These are phyloP conservation scores for Halocynthia roretzi DNA, from an alignment of 23 tunicate genomes.

Conservation along the genomic window DNA sequence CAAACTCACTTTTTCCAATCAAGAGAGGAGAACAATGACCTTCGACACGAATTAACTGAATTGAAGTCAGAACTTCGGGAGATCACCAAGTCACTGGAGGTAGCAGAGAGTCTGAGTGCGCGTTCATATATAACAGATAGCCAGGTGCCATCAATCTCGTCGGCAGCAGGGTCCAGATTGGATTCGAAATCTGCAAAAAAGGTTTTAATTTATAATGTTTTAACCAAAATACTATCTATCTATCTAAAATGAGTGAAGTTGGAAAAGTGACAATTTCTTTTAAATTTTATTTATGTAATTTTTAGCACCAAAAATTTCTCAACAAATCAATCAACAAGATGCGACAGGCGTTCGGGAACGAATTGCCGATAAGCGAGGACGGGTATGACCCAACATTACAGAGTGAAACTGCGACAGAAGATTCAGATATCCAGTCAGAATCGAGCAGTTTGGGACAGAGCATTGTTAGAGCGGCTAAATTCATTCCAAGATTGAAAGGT, in stretches of 20 bases:
- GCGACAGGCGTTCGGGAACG: constrained; percentile 54
- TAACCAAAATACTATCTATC: background rate
- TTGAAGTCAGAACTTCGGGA: constrained; percentile 50
- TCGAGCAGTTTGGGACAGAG: constrained; percentile 69
- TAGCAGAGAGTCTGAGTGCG: background rate
- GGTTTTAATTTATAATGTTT: background rate
- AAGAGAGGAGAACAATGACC: constrained; percentile 64
- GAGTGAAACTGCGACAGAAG: constrained; percentile 1
- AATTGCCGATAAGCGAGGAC: background rate
- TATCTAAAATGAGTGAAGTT: background rate
- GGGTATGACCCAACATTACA: background rate
- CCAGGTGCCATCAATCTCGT: background rate
- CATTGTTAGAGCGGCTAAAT: constrained; percentile 49
- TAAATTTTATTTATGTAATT: background rate
- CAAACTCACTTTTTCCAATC: no score
- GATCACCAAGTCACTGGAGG: constrained; percentile 5
- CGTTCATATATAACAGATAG: background rate
- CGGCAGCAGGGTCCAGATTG: constrained; percentile 1
- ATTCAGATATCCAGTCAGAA: constrained; percentile 49
- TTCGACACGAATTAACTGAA: constrained; percentile 40
- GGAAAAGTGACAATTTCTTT: background rate
- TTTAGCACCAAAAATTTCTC: constrained; percentile 64
- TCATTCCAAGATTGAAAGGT: constrained; percentile 6
- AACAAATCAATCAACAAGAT: constrained; percentile 60
- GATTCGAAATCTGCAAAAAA: constrained; percentile 15